Conservation (phyloP, 2,888 invertebrate genomes). For the Sphecodes monilicornis region DNA sequence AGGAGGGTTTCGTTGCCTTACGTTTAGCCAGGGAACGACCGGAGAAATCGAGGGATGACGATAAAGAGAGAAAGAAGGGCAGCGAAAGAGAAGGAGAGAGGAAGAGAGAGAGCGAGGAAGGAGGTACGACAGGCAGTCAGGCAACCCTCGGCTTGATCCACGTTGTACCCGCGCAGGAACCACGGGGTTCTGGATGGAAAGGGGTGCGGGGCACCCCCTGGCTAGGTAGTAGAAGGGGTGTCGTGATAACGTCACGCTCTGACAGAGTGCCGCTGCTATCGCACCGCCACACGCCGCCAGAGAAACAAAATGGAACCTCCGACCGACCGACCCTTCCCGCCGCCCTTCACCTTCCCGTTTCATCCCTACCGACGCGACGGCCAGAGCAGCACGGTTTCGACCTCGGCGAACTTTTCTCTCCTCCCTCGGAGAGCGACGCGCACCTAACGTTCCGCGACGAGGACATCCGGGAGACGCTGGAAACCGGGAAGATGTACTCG, state of each 20-base stretch:
- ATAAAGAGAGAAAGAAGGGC: slow-evolving; percentile 55
- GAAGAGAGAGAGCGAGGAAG: slow-evolving; percentile 54
- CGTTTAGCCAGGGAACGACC: slow-evolving; percentile 37
- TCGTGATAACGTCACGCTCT: slow-evolving; percentile 86
- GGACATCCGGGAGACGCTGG: slow-evolving; percentile 11
- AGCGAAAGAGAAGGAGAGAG: slow-evolving; percentile 56
- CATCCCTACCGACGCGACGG: slow-evolving; percentile 58
- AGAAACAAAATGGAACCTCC: slow-evolving; percentile 85
- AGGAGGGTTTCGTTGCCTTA: slow-evolving; percentile 27
- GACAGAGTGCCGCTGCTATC: slow-evolving; percentile 86
- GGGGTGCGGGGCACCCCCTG: slow-evolving; percentile 74
- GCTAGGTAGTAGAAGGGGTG: slow-evolving; percentile 82
- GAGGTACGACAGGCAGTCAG: slow-evolving; percentile 74
- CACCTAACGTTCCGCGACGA: slow-evolving; percentile 23
- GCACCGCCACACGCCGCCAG: slow-evolving; percentile 85
- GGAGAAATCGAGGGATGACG: slow-evolving; percentile 52
- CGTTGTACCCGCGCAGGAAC: slow-evolving; percentile 74
- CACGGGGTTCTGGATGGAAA: slow-evolving; percentile 63
- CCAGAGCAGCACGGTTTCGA: slow-evolving; percentile 61
- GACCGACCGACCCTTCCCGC: slow-evolving; percentile 76
- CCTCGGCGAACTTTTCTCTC: slow-evolving; percentile 57
- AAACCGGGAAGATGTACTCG: not conserved
- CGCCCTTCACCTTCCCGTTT: slow-evolving; percentile 57
- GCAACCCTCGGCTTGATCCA: slow-evolving; percentile 80
- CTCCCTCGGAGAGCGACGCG: not conserved